Evolutionary conservation across 2,113 vertebrate genomes (phyloP), one percentile per base, ranked within the genome.

Genomic region (Grammomys dolichurus): DNA sequence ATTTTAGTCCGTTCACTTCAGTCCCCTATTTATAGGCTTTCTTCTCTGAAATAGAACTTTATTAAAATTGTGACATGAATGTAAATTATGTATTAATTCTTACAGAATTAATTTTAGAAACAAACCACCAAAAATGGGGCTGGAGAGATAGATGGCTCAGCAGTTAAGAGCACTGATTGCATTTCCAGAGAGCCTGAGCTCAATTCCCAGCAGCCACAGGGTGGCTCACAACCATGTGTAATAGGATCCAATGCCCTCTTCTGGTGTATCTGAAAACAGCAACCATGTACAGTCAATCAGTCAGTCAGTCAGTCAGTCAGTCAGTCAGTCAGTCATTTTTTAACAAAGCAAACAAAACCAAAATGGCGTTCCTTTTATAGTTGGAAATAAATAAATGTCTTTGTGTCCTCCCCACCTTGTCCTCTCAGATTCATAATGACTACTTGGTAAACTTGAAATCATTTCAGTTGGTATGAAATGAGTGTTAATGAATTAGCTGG

Each of bases 391-490:
- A 16, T 67, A 40, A 63, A 84, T 48, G 58, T 69, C 17, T 63
- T 58, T 63, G 60, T 12, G 46, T 28, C 9, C 9, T 10, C 3
- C 7, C 58, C 58, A 6, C 16, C 48, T 10, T 33, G 46, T 11
- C 10, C 63, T 0, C 17, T 78, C 43, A 88, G 54, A 76, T 90
- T 95, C 93, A 43, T 95, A 54, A 65, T 12, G 8, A 51, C 28
- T 96, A 40, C 63, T 67, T 73, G 73, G n/a, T 85, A 88, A 77
- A 40, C 75, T 89, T 89, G 87, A 13, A 87, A 19, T 81, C 72
- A 72, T 72, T 56, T 36, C 20, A 54, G 31, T 78, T 54, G 28
- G 48, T 54, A 54, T 81, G 36, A 56, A 56, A n/a, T n/a, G 77
- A 19, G 33, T 56, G 8, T 80, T 54, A 36, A 36, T 56, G 48